These are phyloP conservation scores for Caenorhabditis brenneri DNA, from an alignment of 1,140 invertebrate species.

Conservation along the genomic window DNA sequence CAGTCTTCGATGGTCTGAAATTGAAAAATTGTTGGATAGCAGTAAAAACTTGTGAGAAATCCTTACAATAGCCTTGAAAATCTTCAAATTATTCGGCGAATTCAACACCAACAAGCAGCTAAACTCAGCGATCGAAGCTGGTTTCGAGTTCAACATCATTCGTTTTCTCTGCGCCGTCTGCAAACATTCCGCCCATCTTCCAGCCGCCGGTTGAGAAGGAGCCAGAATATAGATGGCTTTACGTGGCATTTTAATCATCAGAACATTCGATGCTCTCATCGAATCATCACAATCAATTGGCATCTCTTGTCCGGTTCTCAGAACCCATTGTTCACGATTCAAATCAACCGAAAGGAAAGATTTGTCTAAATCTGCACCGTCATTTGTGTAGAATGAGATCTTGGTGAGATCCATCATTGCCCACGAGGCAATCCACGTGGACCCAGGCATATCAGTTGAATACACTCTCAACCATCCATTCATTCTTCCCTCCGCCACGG, in stretches of 20 bases:
- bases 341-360: conserved; percentile 24
- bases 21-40: no score
- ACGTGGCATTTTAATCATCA: conserved; percentile 40
- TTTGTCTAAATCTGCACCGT: conserved; percentile 36
- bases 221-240: conserved; percentile 41
- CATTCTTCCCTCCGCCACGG: conserved; percentile 36
- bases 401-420: conserved; percentile 38
- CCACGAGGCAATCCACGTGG: conserved; percentile 44
- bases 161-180: conserved; percentile 41
- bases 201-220: conserved; percentile 30
- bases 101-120: conserved; percentile 43
- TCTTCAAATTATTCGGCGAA: conserved; percentile 48
- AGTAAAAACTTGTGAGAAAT: no score
- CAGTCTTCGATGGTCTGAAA: conserved; percentile 48
- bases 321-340: conserved; percentile 17
- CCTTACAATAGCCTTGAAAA: background rate
- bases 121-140: conserved; percentile 31
- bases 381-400: conserved; percentile 49
- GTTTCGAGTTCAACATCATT: conserved; percentile 46
- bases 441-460: conserved; percentile 8
- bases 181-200: conserved; percentile 44
- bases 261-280: conserved; percentile 12
- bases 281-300: conserved; percentile 29
- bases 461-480: conserved; percentile 51
- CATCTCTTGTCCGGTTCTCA: conserved; percentile 8